Evolutionary conservation across 2,888 invertebrate genomes (phyloP), one percentile per base, ranked within the genome.

Genomic region (Latheticus oryzae): DNA sequence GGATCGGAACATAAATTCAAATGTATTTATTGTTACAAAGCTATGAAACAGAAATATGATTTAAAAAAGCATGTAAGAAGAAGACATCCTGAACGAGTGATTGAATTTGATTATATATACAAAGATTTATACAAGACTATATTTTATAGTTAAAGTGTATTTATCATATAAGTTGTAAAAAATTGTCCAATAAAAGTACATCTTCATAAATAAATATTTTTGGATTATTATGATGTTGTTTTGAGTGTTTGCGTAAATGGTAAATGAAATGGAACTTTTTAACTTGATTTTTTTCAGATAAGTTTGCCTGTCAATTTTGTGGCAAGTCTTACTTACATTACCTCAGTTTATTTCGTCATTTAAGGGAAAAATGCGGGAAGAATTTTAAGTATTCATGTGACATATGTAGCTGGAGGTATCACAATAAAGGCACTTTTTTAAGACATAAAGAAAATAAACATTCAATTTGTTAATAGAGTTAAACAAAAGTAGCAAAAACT

Each of bases 1-100:
- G 86, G 86, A 3, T 63, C 63, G 24, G 58, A 65, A 30, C 62
- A 68, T 3, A 45, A 57, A 3, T 71, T 70, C 42, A 38, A 43
- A 13, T 73, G 73, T 32, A 15, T 57, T 9, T 60, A 61, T 13
- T 66, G 66, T 37, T 42, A 50, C 11, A 58, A 37, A 15, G 38
- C 38, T 4, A 50, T 57, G n/a, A 62, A 62, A 26, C 67, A 67
- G 28, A 67, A 64, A 43, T 65, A 67, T 35, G 63, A 67, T n/a
- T 48, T 67, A 5, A 65, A 64, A 52, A 32, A 62, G 11, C 67
- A 67, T 24, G 65, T 67, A 0, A 19, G 45, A n/a, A 64, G 61
- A 37, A 32, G 43, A 7, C 67, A 67, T 26, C 55, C 38, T 3
- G 62, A 66, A 5, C 53, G 37, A n/a, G 33, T 40, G 15, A 24